Base-by-base conservation (phyloP, 2,113 vertebrate genomes). In the Morphnarchus princeps region DNA sequence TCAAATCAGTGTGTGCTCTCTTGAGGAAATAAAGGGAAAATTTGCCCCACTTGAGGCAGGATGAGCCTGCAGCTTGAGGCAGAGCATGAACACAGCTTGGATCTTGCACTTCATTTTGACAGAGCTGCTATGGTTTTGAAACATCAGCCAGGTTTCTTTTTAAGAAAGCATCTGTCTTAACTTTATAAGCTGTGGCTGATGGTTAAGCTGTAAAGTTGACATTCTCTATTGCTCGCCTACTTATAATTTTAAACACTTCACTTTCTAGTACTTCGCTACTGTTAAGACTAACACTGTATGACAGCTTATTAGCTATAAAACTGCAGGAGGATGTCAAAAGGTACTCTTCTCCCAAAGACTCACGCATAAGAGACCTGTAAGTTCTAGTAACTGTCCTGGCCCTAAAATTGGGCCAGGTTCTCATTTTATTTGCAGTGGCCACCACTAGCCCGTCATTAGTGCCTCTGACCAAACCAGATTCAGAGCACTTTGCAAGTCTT, bases 351-450 rank as follows among this genome's bases (percentile, higher is more conserved):
- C 31, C 34, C 10, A 28, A 43, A 89, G 34, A 78, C 20, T 84
- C 50, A 31, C 0, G 1, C 6, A 6, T 15, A 55, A 87, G 31
- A 58, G 6, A 81, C 15, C 19, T 58, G 3, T 1, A 86, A 3
- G 1, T 62, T 87, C 83, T 32, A 62, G 5, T 16, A 74, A 89
- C 50, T 40, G 11, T 28, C 20, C 47, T 47, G 25, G 26, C 17
- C 29, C 43, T 38, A 61, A 63, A 55, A 87, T 0, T 22, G 24
- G 24, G 9, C 32, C 20, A 57, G 59, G 11, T 42, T 67, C 16
- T 66, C 42, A 16, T 77, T 82, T 89, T 14, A 34, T 24, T 74
- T 69, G n/a, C 61, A 34, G 65, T 4, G 31, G 19, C 28, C 49
- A 74, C 38, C 55, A 47, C 22, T 8, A 57, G 32, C 16, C 9